Conservation (phyloP, 2,888 invertebrate species). For the Cotesia congregata region DNA sequence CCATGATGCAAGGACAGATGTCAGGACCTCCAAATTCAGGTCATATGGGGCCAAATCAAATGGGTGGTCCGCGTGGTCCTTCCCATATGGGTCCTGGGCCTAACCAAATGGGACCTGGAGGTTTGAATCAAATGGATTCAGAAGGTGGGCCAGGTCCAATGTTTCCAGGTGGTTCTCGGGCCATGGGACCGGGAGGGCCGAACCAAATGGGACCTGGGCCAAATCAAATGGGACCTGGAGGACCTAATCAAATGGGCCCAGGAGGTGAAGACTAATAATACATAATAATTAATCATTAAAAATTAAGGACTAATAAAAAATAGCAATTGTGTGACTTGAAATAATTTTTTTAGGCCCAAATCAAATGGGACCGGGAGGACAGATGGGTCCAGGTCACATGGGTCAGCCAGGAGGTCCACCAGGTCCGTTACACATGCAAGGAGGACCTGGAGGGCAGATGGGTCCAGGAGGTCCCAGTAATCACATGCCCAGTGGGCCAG, state of each 20-base stretch:
- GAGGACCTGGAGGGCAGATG: constrained; percentile 53
- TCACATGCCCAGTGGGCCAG: constrained; percentile 57
- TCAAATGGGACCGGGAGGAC: constrained; percentile 56
- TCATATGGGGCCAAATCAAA: constrained; percentile 59
- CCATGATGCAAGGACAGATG: constrained; percentile 57
- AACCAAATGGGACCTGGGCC: constrained; percentile 34
- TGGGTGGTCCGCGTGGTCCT: constrained; percentile 51
- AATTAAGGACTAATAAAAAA: neutral
- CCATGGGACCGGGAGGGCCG: constrained; percentile 27
- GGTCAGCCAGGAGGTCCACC: constrained; percentile 47
- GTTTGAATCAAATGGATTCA: neutral
- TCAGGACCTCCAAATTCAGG: constrained; percentile 57
- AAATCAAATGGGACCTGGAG: constrained; percentile 33
- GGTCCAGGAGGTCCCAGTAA: constrained; percentile 49
- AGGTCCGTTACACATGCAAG: constrained; percentile 56
- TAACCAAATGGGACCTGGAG: constrained; percentile 42
- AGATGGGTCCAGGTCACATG: constrained; percentile 54
- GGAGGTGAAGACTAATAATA: constrained; percentile 48
- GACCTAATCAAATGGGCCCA: constrained; percentile 55
- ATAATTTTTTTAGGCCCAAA: constrained; percentile 52
- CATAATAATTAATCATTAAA: no score
- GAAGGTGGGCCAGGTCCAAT: constrained; percentile 43
- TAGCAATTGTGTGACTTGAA: neutral
- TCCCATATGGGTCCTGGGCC: constrained; percentile 50
- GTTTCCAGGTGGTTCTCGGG: constrained; percentile 35